A percentile compares a stretch with the other conserved stretches of the same genome.
These are phyloP conservation scores for Zaprionus capensis DNA, from an alignment of 1,140 invertebrate genomes.

Conservation along the genomic window DNA sequence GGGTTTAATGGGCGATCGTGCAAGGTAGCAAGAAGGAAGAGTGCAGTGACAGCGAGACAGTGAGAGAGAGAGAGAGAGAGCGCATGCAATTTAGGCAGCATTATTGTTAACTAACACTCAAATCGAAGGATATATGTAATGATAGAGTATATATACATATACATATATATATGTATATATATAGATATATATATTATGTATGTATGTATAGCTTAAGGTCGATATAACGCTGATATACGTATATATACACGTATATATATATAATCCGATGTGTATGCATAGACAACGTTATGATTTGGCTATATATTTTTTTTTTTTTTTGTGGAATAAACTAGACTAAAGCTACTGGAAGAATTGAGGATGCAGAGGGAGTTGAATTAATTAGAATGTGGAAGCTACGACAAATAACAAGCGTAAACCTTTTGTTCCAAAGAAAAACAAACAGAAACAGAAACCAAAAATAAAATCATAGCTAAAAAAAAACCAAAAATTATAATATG, in stretches of 20 bases:
- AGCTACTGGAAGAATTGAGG: constrained; percentile 36
- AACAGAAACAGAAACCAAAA: not conserved
- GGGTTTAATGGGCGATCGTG: constrained; percentile 1
- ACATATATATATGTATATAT: constrained; percentile 27
- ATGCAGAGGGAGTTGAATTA: constrained; percentile 15
- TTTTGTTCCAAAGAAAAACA: constrained; percentile 44
- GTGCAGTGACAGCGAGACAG: not conserved
- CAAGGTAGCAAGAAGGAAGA: not conserved
- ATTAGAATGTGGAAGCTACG: constrained; percentile 42
- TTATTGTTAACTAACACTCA: constrained; percentile 67
- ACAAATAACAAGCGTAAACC: constrained; percentile 68
- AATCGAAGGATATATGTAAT: constrained; percentile 44
- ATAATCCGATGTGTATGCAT: constrained; percentile 29
- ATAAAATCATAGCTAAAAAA: constrained; percentile 6
- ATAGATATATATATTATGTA: constrained; percentile 39
- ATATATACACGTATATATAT: constrained; percentile 25
- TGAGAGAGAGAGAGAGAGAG: not conserved
- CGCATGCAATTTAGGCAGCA: constrained; percentile 44
- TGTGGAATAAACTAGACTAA: constrained; percentile 57
- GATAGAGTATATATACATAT: constrained; percentile 41
- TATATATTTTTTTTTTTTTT: constrained; percentile 55
- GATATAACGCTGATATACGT: constrained; percentile 58
- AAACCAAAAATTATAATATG: not conserved
- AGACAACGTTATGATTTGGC: constrained; percentile 37
- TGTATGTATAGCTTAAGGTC: constrained; percentile 64